A percentile compares a stretch with the other conserved stretches of the same genome.
Evolutionary conservation across 2,797 vertebrate genomes (phyloP).

Genomic region (Sebastes iracundus): DNA sequence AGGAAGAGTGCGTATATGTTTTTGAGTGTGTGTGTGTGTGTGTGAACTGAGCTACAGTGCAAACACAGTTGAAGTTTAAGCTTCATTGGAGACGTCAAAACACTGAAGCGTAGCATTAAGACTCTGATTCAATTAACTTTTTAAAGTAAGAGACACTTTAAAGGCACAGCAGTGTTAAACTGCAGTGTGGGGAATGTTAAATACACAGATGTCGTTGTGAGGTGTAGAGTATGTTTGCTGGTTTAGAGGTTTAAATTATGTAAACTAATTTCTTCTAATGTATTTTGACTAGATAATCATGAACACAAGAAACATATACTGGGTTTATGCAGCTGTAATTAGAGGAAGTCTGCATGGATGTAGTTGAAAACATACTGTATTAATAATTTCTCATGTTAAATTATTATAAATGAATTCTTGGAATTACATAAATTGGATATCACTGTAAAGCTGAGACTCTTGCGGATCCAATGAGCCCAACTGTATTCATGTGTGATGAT

Average conservation of each 20-base stretch:
- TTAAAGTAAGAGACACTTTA: slow-evolving; percentile 36
- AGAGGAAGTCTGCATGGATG: neutral
- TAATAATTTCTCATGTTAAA: neutral
- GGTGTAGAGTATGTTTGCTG: neutral
- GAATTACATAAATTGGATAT: too few species aligned
- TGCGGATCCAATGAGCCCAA: too few species aligned
- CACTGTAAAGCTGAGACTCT: too few species aligned
- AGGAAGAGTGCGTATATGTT: neutral
- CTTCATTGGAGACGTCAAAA: slow-evolving; percentile 68
- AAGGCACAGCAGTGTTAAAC: slow-evolving; percentile 18
- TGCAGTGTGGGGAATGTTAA: neutral
- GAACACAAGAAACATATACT: neutral
- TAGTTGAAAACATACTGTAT: neutral
- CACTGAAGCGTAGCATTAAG: slow-evolving; percentile 48
- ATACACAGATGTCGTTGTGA: neutral
- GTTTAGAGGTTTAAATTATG: neutral
- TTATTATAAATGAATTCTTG: neutral
- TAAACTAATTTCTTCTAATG: neutral
- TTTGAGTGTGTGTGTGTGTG: slow-evolving; percentile 1
- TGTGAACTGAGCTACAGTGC: slow-evolving; percentile 23
- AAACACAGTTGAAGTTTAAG: slow-evolving; percentile 43
- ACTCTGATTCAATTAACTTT: slow-evolving; percentile 69
- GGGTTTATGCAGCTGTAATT: neutral
- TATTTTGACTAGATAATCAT: neutral
- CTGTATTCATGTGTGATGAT: too few species aligned